Base-by-base conservation (phyloP, 2,888 invertebrate genomes). In the Thelaira solivaga region DNA sequence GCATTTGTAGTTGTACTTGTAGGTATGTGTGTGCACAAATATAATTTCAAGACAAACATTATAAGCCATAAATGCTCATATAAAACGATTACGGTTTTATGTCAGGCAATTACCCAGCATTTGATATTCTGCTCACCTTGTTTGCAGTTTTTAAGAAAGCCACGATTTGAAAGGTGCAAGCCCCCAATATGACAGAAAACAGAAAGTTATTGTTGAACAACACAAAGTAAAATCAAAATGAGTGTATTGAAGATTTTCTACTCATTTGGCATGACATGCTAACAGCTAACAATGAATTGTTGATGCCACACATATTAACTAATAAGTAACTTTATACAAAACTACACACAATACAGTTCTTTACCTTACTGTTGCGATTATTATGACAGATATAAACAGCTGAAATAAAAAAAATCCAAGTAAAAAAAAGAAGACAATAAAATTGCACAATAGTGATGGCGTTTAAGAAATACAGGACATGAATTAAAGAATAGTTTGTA, bases 1-100 rank as follows among this genome's bases (percentile, higher is more conserved):
- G n/a, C n/a, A n/a, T n/a, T n/a, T n/a, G n/a, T n/a, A n/a, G n/a
- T n/a, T n/a, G n/a, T n/a, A n/a, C n/a, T n/a, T n/a, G n/a, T n/a
- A n/a, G n/a, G n/a, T n/a, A n/a, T n/a, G n/a, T n/a, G n/a, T n/a
- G n/a, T n/a, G n/a, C 11, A 22, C 0, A 59, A 4, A 11, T 31
- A 29, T 51, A 24, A 22, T 51, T 18, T 24, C 20, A 3, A 36
- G 22, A 67, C 73, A 59, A 74, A 65, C 65, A 65, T 36, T 43
- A 65, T 36, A 53, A 53, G 43, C 45, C 74, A 53, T 59, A 74
- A 74, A 51, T 59, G 43, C 65, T 43, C 34, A n/a, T n/a, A 53
- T 67, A 61, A 67, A 67, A 53, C 45, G 59, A 67, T 74, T 67
- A 74, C 53, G 43, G 59, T 61, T 67, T 67, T 67, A 51, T 61